Percentiles rank a stretch among this genome's conserved stretches.
These are phyloP conservation scores for Trachymyrmex cornetzi DNA, from an alignment of 1,140 invertebrate species.

Conservation along the genomic window DNA sequence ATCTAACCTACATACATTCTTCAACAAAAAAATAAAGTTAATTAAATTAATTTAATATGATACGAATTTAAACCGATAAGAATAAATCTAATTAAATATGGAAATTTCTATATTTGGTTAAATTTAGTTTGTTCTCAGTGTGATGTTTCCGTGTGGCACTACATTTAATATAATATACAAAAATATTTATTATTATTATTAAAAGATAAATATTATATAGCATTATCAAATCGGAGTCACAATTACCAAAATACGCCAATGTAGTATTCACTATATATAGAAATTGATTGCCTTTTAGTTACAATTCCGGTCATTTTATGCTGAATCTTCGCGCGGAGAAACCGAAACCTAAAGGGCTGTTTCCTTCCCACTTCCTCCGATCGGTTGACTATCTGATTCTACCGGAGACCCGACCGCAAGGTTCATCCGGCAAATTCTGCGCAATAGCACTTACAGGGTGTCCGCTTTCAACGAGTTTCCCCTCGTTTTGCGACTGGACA, in stretches of 20 bases:
- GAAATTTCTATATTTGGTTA: too few relatives aligned
- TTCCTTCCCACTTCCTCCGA: neutral
- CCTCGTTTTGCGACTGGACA: slow-evolving; percentile 51
- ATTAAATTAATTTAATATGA: too few relatives aligned
- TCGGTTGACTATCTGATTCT: slow-evolving; percentile 20
- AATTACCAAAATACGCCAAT: neutral
- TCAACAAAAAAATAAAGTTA: too few relatives aligned
- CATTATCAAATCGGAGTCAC: neutral
- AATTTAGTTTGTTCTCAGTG: too few relatives aligned
- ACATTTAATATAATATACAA: neutral
- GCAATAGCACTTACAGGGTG: slow-evolving; percentile 58
- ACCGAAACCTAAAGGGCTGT: neutral
- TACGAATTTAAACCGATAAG: too few relatives aligned
- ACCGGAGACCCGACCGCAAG: slow-evolving; percentile 35
- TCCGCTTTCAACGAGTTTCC: slow-evolving; percentile 67
- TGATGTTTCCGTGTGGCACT: too few relatives aligned
- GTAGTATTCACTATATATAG: neutral
- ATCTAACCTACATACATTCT: too few relatives aligned
- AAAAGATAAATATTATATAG: neutral
- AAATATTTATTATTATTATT: neutral
- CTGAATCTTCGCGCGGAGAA: neutral
- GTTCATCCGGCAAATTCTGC: slow-evolving; percentile 55
- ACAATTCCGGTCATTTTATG: neutral
- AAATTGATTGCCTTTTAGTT: neutral
- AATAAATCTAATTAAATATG: too few relatives aligned